Percentiles rank a stretch among this genome's conserved stretches.
Conservation (phyloP, 1,140 invertebrate genomes). For the Leguminivora glycinivorella region DNA sequence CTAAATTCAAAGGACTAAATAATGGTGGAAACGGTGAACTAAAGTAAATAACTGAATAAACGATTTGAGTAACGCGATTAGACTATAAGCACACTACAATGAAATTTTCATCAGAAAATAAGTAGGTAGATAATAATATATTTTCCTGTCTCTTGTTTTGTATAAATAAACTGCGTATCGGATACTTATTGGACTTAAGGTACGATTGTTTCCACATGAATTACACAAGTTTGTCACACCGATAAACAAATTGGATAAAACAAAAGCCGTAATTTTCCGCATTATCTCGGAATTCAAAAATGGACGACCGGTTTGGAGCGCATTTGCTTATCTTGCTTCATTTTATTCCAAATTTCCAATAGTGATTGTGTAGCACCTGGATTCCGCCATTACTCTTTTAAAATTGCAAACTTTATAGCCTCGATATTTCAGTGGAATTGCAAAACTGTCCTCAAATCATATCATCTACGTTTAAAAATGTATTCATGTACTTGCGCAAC, state of each 20-base stretch:
- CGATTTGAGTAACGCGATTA: too few species aligned
- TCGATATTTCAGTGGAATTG: conserved; percentile 55
- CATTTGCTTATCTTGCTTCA: conserved; percentile 47
- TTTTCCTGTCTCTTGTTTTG: too few species aligned
- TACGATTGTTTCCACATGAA: neutral
- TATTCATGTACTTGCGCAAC: neutral
- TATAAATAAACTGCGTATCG: neutral
- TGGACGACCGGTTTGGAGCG: conserved; percentile 16
- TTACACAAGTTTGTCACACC: conserved; percentile 2
- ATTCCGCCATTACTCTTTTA: conserved; percentile 56
- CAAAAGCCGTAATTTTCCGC: conserved; percentile 10
- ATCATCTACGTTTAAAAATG: conserved; percentile 43
- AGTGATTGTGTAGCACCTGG: conserved; percentile 53
- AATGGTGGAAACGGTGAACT: too few species aligned
- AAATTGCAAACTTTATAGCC: conserved; percentile 57
- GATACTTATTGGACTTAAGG: neutral
- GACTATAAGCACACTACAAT: too few species aligned
- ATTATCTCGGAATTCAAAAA: conserved; percentile 15
- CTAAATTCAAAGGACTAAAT: too few species aligned
- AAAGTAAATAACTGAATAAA: too few species aligned
- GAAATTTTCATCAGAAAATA: too few species aligned
- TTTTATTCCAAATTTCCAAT: conserved; percentile 47
- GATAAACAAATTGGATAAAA: conserved; percentile 13
- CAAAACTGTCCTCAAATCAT: conserved; percentile 45
- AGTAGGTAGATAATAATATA: too few species aligned